Conservation (phyloP, 1,140 invertebrate genomes). For the Cyclina sinensis region DNA sequence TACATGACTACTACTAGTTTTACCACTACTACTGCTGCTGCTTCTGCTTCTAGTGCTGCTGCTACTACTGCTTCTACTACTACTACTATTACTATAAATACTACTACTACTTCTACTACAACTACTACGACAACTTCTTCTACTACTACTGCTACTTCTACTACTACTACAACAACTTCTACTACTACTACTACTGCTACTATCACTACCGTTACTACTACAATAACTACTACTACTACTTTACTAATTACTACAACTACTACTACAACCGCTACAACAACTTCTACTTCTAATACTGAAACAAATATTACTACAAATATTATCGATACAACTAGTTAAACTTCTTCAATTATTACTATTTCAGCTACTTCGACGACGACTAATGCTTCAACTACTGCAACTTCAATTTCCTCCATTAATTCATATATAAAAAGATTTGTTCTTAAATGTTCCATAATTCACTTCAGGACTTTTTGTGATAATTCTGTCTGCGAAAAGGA, state of each 20-base stretch:
- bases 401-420: no score
- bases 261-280: background rate
- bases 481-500: no score
- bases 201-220: slow-evolving; percentile 26
- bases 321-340: no score
- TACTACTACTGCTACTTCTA: no score
- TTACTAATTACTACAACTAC: slow-evolving; percentile 22
- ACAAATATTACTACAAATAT: no score
- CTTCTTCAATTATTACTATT: background rate
- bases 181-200: slow-evolving; percentile 46
- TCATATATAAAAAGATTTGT: no score
- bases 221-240: no score
- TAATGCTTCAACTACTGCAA: background rate
- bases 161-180: no score
- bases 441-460: no score
- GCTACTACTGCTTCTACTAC: slow-evolving; percentile 51
- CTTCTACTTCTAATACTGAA: background rate
- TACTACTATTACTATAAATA: slow-evolving; percentile 51
- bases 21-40: slow-evolving; percentile 40
- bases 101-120: slow-evolving; percentile 49
- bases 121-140: slow-evolving; percentile 37
- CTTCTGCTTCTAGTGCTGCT: slow-evolving; percentile 41
- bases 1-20: slow-evolving; percentile 28
- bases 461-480: no score
- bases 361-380: background rate